These are phyloP conservation scores for Tragopan temminckii DNA, from an alignment of 2,797 vertebrate species.

Conservation along the genomic window DNA sequence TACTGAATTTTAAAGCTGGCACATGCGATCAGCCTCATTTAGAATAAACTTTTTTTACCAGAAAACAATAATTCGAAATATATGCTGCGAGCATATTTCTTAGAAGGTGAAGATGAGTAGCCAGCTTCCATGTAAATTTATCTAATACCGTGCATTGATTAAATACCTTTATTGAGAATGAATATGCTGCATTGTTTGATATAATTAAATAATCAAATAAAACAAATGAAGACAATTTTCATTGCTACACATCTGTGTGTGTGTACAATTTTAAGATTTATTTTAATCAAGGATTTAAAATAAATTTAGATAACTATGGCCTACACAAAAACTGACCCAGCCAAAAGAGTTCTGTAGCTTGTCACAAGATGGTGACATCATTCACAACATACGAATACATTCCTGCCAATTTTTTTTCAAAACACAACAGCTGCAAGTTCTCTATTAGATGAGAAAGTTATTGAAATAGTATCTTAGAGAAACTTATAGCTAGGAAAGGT, in stretches of 20 bases:
- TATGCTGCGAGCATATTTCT: background rate
- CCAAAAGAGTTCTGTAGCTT: conserved; percentile 50
- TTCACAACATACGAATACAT: conserved; percentile 31
- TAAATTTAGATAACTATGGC: conserved; percentile 11
- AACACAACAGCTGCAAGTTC: conserved; percentile 65
- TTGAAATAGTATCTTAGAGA: conserved; percentile 11
- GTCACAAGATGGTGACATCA: conserved; percentile 68
- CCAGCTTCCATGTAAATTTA: background rate
- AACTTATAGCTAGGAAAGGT: background rate
- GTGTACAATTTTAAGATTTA: background rate
- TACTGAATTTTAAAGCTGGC: background rate
- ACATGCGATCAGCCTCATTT: background rate
- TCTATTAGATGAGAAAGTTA: conserved; percentile 37
- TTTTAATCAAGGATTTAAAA: conserved; percentile 14
- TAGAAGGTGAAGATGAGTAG: background rate
- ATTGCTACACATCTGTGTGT: background rate
- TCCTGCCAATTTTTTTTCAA: conserved; percentile 49
- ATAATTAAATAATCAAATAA: background rate
- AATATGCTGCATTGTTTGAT: background rate
- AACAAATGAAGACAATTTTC: background rate
- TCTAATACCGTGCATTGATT: background rate
- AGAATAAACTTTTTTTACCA: background rate
- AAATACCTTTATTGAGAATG: background rate
- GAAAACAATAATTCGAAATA: background rate
- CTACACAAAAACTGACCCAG: conserved; percentile 23